phyloP scores from a whole-genome alignment of 2,797 vertebrate species.

The Premnoplex brunnescens region DNA sequence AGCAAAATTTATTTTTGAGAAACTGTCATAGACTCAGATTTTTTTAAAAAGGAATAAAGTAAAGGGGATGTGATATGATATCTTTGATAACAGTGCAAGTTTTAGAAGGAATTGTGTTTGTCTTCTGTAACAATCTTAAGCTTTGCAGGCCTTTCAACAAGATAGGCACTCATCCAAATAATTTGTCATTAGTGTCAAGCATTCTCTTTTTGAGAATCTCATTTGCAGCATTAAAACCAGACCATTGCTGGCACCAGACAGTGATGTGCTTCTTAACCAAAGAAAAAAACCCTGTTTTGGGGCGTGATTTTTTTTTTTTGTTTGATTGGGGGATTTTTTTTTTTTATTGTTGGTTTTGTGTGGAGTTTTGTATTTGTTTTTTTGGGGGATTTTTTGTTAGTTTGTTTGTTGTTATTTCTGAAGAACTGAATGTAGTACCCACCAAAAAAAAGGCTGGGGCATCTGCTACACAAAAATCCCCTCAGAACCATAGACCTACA shows the following conservation, averaged over 20 bases:
- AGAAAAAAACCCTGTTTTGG: not conserved
- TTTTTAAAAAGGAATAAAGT: not conserved
- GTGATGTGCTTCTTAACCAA: not conserved
- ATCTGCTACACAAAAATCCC: not conserved
- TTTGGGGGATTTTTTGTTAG: too few species aligned
- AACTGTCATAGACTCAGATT: not conserved
- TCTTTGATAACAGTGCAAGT: not conserved
- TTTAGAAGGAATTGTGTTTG: not conserved
- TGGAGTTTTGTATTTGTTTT: too few species aligned
- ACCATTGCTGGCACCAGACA: not conserved
- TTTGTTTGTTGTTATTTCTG: not conserved
- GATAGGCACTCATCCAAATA: not conserved
- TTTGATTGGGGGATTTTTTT: too few species aligned
- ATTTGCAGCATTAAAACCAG: not conserved
- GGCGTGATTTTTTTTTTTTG: not conserved
- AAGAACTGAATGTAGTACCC: not conserved
- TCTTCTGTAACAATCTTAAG: not conserved
- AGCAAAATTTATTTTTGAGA: not conserved
- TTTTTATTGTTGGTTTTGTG: not conserved
- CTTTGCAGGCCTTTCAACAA: not conserved
- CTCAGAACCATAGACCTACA: not conserved
- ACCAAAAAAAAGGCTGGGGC: not conserved
- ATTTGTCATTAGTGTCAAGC: not conserved
- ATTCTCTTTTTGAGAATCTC: not conserved
- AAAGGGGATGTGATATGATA: not conserved